Evolutionary conservation across 1,140 invertebrate genomes (phyloP).

Genomic region (Onthophagus taurus): DNA sequence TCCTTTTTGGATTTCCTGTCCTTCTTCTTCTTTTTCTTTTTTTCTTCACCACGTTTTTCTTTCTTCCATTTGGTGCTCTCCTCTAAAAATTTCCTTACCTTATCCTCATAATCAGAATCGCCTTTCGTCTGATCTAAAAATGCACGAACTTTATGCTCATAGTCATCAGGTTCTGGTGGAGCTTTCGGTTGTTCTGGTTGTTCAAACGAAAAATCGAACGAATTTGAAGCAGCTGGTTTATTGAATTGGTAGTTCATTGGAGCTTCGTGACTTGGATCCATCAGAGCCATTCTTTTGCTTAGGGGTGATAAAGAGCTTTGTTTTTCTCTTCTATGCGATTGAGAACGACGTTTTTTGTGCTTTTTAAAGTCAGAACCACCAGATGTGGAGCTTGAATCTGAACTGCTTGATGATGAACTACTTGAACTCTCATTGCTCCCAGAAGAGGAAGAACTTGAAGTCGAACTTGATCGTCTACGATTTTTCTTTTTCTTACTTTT

Average conservation of each 20-base stretch:
- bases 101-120: conserved; percentile 74
- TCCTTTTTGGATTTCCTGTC: conserved; percentile 55
- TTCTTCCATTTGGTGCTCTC: conserved; percentile 71
- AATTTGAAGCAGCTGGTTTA: conserved; percentile 37
- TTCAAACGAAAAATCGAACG: conserved; percentile 35
- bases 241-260: conserved; percentile 49
- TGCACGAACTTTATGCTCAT: conserved; percentile 62
- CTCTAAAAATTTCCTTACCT: conserved; percentile 70
- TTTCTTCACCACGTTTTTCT: conserved; percentile 57
- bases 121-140: conserved; percentile 70
- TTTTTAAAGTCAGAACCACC: conserved; percentile 52
- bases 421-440: conserved; percentile 44
- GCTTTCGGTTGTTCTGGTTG: conserved; percentile 29
- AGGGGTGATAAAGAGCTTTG: conserved; percentile 65
- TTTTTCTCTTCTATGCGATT: conserved; percentile 50
- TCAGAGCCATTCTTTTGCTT: conserved; percentile 67
- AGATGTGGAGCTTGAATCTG: conserved; percentile 48
- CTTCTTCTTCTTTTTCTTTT: conserved; percentile 62
- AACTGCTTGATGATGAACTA: conserved; percentile 46
- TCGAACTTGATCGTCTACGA: conserved; percentile 47
- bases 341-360: conserved; percentile 49
- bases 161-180: conserved; percentile 46
- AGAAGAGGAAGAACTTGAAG: conserved; percentile 50
- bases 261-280: conserved; percentile 43
- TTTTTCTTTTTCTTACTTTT: conserved; percentile 61